Evolutionary conservation across 2,113 vertebrate genomes (phyloP).

Genomic region (Crotalus helleri): DNA sequence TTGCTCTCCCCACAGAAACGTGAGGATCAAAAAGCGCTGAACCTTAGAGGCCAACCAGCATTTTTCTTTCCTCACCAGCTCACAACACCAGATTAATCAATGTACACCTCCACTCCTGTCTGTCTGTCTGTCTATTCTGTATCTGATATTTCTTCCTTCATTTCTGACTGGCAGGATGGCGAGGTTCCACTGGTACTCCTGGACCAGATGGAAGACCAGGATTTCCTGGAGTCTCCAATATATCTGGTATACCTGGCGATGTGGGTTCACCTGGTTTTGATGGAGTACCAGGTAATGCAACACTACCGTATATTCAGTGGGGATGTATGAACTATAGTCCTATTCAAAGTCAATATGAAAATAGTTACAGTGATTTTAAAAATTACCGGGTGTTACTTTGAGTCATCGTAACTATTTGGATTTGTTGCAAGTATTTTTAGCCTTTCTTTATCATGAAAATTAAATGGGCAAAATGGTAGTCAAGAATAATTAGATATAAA

Average conservation of each 20-base stretch:
- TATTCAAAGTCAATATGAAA: neutral
- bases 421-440: neutral
- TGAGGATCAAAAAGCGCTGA: too few relatives aligned
- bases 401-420: neutral
- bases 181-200: constrained; percentile 73
- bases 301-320: neutral
- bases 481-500: neutral
- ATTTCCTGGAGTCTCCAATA: constrained; percentile 69
- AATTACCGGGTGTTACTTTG: neutral
- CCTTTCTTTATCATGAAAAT: neutral
- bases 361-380: neutral
- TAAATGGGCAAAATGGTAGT: neutral
- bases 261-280: constrained; percentile 73
- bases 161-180: constrained; percentile 70
- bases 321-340: neutral
- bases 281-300: constrained; percentile 79
- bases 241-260: constrained; percentile 78
- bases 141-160: constrained; percentile 15
- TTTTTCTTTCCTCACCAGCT: too few relatives aligned
- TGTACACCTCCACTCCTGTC: neutral
- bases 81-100: neutral
- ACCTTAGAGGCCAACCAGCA: too few relatives aligned
- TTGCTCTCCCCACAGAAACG: too few relatives aligned
- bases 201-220: constrained; percentile 79
- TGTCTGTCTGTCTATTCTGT: neutral